Base-by-base conservation (phyloP, 2,113 vertebrate genomes). In the Syngnathoides biaculeatus region DNA sequence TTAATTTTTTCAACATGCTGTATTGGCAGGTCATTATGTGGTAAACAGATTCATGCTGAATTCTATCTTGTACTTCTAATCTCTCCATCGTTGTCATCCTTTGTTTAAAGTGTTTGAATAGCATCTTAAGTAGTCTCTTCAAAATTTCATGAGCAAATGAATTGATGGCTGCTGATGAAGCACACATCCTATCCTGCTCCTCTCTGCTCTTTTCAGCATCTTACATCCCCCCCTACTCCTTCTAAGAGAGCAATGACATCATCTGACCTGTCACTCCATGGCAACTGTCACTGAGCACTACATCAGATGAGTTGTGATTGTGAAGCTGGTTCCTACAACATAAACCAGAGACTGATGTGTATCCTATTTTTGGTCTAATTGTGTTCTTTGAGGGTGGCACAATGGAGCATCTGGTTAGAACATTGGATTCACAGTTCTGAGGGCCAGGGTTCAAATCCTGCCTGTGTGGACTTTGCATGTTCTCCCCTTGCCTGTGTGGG, bases 131-230 rank as follows among this genome's bases (percentile, higher is more conserved):
- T 26, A 56, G 59, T 72, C 66, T 66, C 43, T 70, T 86, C 68
- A 68, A 81, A 78, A 79, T 78, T 79, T 79, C 60, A 76, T 78
- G 68, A 71, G 68, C 20, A 1, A 59, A 80, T 79, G 71, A 79
- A 72, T 75, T 81, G 81, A 78, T 68, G 57, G 47, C 38, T 74
- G 79, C 77, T 77, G 73, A 83, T 73, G 61, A 79, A 77, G 70
- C 74, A 56, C 30, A 73, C 66, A 39, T 47, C 15, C 1, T 15
- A 22, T 52, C 40, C 8, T 13, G 65, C 26, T 53, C 40, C 9
- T 9, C 15, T n/a, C 40, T 19, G 10, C 13, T 40, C 48, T 12
- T 26, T 38, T 65, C 35, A 47, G 7, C 40, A 19, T 30, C 47
- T 8, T 22, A 20, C 40, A 58, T 45, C 22, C 26, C 12, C 35